Evolutionary conservation across 2,888 invertebrate genomes (phyloP), one percentile per base, ranked within the genome.

Genomic region (Sphaerophoria rueppellii): DNA sequence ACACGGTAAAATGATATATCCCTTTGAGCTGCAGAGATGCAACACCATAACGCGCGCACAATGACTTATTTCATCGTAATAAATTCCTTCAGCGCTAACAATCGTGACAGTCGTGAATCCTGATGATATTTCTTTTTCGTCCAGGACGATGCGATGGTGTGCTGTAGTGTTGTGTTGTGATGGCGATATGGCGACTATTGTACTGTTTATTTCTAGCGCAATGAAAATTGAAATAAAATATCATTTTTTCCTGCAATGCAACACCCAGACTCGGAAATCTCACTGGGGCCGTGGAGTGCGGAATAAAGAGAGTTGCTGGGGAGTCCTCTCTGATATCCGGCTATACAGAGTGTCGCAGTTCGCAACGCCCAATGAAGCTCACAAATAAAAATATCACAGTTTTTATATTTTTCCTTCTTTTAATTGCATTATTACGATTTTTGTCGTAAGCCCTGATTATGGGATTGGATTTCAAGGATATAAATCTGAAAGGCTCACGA

Each of bases 221-320:
- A 69, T 48, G 14, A 60, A 75, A 76, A 52, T n/a, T 60, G 73
- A 79, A 73, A 79, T 55, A 69, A 78, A 72, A 72, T 72, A 65
- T 73, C 48, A 60, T 60, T 52, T 24, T 50, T 52, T 46, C 50
- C 57, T n/a, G 24, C 1, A 43, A 43, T 7, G 16, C 6, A 40
- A 58, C 16, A 16, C 34, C 35, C 65, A 11, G 16, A 43, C 46
- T 43, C n/a, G 6, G n/a, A n/a, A 35, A 14, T n/a, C 35, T 65
- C 12, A 6, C 9, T 12, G 35, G 11, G 37, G 40, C 12, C 43
- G 54, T 54, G 54, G 14, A 35, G 14, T 57, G 12, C 5, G 6
- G 46, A 9, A 9, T 34, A 34, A 9, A 40, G 6, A 9, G 9
- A 9, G 24, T 35, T 54, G 7, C 46, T 61, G 55, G 24, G 24